Percentiles rank a stretch among this genome's conserved stretches.
phyloP scores from a whole-genome alignment of 2,113 vertebrate genomes.

The Marcusenius ussheri region DNA sequence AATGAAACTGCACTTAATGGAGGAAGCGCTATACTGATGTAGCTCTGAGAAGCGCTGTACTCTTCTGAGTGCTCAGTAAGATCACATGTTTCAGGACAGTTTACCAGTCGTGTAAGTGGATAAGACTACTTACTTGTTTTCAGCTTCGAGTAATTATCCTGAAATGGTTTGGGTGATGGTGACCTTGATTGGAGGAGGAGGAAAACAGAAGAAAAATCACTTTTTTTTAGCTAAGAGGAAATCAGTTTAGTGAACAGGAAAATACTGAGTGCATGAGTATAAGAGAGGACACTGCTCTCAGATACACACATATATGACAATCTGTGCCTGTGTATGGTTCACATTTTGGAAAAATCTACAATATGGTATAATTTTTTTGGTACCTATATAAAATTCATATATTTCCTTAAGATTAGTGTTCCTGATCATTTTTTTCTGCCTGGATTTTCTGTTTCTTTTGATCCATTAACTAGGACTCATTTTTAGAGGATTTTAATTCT shows the following conservation, averaged over 20 bases:
- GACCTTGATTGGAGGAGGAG: background rate
- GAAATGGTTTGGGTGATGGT: background rate
- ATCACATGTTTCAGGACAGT: background rate
- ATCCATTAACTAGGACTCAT: background rate
- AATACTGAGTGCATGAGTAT: background rate
- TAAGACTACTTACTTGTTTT: background rate
- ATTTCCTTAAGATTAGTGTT: background rate
- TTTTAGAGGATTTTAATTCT: background rate
- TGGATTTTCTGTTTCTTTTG: background rate
- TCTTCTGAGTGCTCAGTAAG: background rate
- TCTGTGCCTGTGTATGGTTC: background rate
- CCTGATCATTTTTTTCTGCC: background rate
- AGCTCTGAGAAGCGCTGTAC: background rate
- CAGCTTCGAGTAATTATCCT: background rate
- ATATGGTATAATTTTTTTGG: background rate
- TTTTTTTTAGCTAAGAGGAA: background rate
- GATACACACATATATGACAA: background rate
- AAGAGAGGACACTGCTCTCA: background rate
- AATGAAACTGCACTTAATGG: background rate
- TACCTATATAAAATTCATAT: background rate
- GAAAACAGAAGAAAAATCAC: background rate
- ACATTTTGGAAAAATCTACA: background rate
- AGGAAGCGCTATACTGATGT: background rate
- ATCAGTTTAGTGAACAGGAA: background rate
- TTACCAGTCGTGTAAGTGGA: background rate